Percentiles rank a stretch among this genome's conserved stretches.
Evolutionary conservation across 2,888 invertebrate genomes (phyloP).

Genomic region (Lepidocyrtinus sp.): DNA sequence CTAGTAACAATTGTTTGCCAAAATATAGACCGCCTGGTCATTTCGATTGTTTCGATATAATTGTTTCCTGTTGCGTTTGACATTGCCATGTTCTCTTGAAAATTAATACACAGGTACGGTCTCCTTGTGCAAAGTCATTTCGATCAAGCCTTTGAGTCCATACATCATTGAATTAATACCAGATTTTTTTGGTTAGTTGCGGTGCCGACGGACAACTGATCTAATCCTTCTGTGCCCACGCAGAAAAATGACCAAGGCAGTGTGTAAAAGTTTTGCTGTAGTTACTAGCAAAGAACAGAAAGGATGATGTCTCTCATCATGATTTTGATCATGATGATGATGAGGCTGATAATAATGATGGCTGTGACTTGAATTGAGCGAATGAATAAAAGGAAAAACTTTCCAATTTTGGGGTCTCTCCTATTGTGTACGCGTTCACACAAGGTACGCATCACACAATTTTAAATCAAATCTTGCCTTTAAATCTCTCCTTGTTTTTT

Average conservation of each 20-base stretch:
- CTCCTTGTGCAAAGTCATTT: too few species aligned
- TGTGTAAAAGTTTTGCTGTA: background rate
- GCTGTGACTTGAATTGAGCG: background rate
- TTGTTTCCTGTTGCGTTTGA: too few species aligned
- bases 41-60: too few species aligned
- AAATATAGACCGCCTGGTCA: too few species aligned
- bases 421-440: background rate
- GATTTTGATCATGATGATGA: background rate
- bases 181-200: background rate
- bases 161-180: background rate
- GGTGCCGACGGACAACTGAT: background rate
- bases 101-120: too few species aligned
- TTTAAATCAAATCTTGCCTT: slow-evolving; percentile 53
- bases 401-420: slow-evolving; percentile 59
- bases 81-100: too few species aligned
- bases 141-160: too few species aligned
- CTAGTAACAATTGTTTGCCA: too few species aligned
- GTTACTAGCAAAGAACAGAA: background rate
- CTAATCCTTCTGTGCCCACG: background rate
- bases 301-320: background rate
- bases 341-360: background rate
- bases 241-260: background rate
- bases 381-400: slow-evolving; percentile 28
- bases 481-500: slow-evolving; percentile 54
- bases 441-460: background rate